phyloP scores from a whole-genome alignment of 2,888 invertebrate species.

The Mellilla xanthometata region DNA sequence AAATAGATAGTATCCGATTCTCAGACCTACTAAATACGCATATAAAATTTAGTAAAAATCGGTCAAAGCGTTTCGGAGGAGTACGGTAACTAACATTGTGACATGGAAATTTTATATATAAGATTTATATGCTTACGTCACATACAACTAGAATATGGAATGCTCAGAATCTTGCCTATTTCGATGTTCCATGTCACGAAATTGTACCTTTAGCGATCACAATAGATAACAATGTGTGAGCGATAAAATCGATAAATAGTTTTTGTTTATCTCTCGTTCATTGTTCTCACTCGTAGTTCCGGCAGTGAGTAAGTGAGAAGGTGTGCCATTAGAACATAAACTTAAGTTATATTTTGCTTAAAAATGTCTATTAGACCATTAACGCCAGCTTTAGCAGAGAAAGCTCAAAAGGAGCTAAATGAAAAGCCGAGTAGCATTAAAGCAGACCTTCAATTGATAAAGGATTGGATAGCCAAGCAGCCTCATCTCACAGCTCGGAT shows the following conservation, averaged over 20 bases:
- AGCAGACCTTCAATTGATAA: constrained; percentile 66
- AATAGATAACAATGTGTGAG: constrained; percentile 18
- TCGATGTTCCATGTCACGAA: constrained; percentile 2
- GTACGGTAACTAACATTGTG: too few species aligned
- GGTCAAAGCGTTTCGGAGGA: too few species aligned
- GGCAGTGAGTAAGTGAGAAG: constrained; percentile 4
- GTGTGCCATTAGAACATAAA: too few species aligned
- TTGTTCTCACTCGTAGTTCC: constrained; percentile 8
- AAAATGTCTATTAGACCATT: constrained; percentile 42
- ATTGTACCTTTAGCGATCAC: constrained; percentile 18
- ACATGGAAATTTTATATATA: too few species aligned
- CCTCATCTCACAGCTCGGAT: constrained; percentile 55
- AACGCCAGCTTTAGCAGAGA: constrained; percentile 40
- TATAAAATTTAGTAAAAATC: too few species aligned
- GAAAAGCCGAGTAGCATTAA: constrained; percentile 68
- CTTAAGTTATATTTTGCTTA: neutral
- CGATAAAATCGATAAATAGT: constrained; percentile 22
- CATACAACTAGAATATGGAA: too few species aligned
- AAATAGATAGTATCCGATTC: too few species aligned
- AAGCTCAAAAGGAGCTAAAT: constrained; percentile 68
- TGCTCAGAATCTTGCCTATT: too few species aligned
- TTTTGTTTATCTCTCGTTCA: constrained; percentile 16
- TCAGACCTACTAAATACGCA: too few species aligned
- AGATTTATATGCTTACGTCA: too few species aligned
- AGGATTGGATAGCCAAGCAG: constrained; percentile 77